Conservation (phyloP, 1,140 invertebrate genomes). For the Tetramorium simillimum region DNA sequence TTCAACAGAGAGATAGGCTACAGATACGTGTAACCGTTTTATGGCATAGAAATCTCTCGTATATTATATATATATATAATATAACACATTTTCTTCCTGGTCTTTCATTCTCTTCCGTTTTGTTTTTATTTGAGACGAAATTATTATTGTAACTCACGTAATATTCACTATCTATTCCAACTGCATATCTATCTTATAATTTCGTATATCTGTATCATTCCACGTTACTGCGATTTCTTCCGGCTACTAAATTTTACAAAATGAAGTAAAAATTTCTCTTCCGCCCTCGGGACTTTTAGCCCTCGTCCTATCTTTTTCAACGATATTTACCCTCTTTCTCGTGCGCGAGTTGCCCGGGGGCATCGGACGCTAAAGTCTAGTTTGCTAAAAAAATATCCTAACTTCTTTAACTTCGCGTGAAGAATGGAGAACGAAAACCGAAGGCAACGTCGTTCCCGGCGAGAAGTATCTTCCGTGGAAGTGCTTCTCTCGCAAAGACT, state of each 20-base stretch:
- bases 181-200: neutral
- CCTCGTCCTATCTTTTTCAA: conserved; percentile 3
- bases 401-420: conserved; percentile 48
- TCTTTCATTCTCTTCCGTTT: neutral
- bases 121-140: neutral
- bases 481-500: neutral
- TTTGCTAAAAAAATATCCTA: conserved; percentile 38
- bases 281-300: neutral
- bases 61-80: no score
- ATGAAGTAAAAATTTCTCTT: conserved; percentile 3
- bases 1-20: conserved; percentile 56
- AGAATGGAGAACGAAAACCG: conserved; percentile 40
- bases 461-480: conserved; percentile 30
- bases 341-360: conserved; percentile 7
- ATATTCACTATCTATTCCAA: neutral
- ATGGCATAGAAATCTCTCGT: neutral
- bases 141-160: neutral
- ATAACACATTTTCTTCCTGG: neutral
- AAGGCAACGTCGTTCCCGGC: conserved; percentile 32
- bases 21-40: conserved; percentile 41
- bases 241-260: neutral
- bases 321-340: conserved; percentile 16
- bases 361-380: conserved; percentile 29
- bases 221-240: neutral
- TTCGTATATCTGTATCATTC: neutral